A percentile compares a stretch with the other conserved stretches of the same genome.
phyloP scores from a whole-genome alignment of 2,797 vertebrate species.

The Coilia nasus region DNA sequence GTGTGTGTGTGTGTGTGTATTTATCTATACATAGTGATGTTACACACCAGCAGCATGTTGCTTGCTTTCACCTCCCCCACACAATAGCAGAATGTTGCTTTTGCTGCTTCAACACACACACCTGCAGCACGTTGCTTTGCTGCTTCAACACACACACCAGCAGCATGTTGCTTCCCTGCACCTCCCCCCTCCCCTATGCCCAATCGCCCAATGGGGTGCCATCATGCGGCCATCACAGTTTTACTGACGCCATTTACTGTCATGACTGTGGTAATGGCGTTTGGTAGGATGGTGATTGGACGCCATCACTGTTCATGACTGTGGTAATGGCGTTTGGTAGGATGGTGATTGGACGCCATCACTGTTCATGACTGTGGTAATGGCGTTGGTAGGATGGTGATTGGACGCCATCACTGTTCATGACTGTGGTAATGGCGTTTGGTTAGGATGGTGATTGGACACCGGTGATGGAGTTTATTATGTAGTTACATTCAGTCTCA shows the following conservation, averaged over 20 bases:
- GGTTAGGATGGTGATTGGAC: not conserved
- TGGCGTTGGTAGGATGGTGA: not conserved
- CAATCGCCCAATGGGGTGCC: not conserved
- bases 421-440: not conserved
- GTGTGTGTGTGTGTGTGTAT: no score
- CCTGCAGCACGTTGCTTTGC: slow-evolving; percentile 48
- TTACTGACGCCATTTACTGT: not conserved
- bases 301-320: not conserved
- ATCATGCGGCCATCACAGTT: not conserved
- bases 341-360: not conserved
- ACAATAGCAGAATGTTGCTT: no score
- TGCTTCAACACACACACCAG: not conserved
- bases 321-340: not conserved
- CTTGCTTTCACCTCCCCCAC: no score
- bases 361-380: not conserved
- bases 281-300: not conserved
- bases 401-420: no score
- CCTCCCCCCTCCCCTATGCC: not conserved
- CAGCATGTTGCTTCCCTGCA: not conserved
- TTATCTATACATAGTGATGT: no score
- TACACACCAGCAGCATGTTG: no score
- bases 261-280: not conserved
- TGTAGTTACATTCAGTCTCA: not conserved
- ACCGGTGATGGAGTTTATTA: not conserved
- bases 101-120: no score